Evolutionary conservation across 2,888 invertebrate species (phyloP).

Genomic region (Pachydiplax longipennis): DNA sequence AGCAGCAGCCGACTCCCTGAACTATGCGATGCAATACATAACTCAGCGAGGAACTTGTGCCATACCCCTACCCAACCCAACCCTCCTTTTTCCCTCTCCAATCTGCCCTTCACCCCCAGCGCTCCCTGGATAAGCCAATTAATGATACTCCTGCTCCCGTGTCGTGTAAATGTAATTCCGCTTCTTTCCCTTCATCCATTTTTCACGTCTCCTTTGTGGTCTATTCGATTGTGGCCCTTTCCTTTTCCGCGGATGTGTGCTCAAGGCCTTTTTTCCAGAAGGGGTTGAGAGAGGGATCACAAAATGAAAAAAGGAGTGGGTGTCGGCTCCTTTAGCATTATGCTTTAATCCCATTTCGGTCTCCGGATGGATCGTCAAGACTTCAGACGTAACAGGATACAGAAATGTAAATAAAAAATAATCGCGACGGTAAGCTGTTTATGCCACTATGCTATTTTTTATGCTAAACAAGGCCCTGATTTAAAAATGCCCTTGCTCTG

Average conservation of each 20-base stretch:
- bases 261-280: neutral
- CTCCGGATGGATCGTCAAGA: neutral
- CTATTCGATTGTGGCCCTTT: neutral
- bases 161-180: conserved; percentile 1
- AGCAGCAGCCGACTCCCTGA: no score
- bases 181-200: neutral
- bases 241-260: neutral
- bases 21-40: no score
- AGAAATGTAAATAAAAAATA: neutral
- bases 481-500: no score
- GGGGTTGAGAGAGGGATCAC: neutral
- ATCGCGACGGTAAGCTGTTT: neutral
- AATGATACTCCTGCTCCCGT: conserved; percentile 4
- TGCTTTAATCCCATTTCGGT: neutral
- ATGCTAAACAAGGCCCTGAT: no score
- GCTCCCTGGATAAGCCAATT: conserved; percentile 26
- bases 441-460: no score
- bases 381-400: neutral
- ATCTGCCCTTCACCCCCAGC: neutral
- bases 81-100: no score
- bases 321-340: neutral
- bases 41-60: no score
- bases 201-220: conserved; percentile 20
- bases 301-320: neutral
- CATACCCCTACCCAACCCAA: neutral